These are phyloP conservation scores for Petroica traversi DNA, from an alignment of 2,113 vertebrate genomes.

Conservation along the genomic window DNA sequence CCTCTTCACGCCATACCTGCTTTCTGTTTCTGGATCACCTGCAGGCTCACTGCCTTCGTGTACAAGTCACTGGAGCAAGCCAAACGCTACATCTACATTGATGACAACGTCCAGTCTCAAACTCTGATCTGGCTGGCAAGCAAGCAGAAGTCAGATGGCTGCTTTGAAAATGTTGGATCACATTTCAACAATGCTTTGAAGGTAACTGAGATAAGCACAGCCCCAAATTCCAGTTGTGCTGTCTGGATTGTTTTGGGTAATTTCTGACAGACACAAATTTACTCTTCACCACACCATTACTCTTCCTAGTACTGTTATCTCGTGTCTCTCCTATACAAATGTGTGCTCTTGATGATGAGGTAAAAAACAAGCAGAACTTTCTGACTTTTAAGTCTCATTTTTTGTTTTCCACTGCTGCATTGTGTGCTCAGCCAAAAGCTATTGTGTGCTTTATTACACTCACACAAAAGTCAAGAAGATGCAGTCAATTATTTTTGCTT, in stretches of 20 bases:
- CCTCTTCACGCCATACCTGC: neutral
- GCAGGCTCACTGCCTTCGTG: constrained; percentile 66
- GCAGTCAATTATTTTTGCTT: neutral
- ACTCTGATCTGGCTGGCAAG: constrained; percentile 60
- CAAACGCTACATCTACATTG: constrained; percentile 54
- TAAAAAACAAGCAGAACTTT: neutral
- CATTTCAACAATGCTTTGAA: constrained; percentile 80
- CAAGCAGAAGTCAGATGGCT: constrained; percentile 74
- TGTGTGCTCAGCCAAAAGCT: neutral
- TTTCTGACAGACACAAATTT: neutral
- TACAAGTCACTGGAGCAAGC: constrained; percentile 62
- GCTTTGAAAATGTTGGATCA: constrained; percentile 75
- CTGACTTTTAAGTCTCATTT: neutral
- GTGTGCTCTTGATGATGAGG: neutral
- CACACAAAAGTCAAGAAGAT: neutral
- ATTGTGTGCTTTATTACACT: neutral
- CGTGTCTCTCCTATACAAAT: accelerated
- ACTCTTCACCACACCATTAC: neutral
- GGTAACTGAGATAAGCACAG: constrained; percentile 59
- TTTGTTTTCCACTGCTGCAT: neutral
- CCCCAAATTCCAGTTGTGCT: neutral
- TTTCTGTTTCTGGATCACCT: neutral
- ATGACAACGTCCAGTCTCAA: constrained; percentile 45
- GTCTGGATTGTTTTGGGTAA: neutral
- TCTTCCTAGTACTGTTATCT: neutral